A percentile compares a stretch with the other conserved stretches of the same genome.
Conservation (phyloP, 2,888 invertebrate species). For the Agrotis segetum region DNA sequence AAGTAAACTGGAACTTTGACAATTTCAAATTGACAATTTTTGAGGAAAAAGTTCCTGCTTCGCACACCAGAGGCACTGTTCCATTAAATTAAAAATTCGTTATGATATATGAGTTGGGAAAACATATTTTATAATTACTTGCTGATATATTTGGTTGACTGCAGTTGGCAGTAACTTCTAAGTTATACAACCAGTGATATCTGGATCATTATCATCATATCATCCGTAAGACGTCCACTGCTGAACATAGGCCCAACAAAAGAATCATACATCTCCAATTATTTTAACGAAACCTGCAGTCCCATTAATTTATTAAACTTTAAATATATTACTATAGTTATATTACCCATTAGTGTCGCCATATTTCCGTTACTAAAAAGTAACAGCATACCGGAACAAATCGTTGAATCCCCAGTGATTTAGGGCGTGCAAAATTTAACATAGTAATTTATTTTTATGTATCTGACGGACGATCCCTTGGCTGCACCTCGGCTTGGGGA, state of each 20-base stretch:
- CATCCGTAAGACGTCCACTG: too few species aligned
- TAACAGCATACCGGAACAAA: slow-evolving; percentile 84
- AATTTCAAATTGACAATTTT: too few species aligned
- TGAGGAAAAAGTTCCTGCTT: too few species aligned
- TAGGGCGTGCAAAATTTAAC: slow-evolving; percentile 88
- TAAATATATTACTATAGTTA: slow-evolving; percentile 67
- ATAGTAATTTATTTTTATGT: slow-evolving; percentile 90
- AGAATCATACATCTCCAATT: slow-evolving; percentile 12
- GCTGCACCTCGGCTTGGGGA: slow-evolving; percentile 76
- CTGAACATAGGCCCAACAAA: neutral
- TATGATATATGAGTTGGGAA: neutral
- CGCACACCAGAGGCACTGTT: too few species aligned
- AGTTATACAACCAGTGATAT: too few species aligned
- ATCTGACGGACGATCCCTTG: slow-evolving; percentile 75
- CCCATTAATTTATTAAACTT: slow-evolving; percentile 51
- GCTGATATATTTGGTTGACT: neutral
- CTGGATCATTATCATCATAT: too few species aligned
- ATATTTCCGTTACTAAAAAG: slow-evolving; percentile 81
- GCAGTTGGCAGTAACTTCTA: too few species aligned
- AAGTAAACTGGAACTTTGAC: too few species aligned
- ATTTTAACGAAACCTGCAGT: slow-evolving; percentile 9
- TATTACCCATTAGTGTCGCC: slow-evolving; percentile 72
- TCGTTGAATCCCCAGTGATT: slow-evolving; percentile 82
- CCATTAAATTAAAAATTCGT: too few species aligned
- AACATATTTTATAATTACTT: neutral